phyloP scores from a whole-genome alignment of 64 coral and sea anemone species.

The Dendronephthya gigantea region DNA sequence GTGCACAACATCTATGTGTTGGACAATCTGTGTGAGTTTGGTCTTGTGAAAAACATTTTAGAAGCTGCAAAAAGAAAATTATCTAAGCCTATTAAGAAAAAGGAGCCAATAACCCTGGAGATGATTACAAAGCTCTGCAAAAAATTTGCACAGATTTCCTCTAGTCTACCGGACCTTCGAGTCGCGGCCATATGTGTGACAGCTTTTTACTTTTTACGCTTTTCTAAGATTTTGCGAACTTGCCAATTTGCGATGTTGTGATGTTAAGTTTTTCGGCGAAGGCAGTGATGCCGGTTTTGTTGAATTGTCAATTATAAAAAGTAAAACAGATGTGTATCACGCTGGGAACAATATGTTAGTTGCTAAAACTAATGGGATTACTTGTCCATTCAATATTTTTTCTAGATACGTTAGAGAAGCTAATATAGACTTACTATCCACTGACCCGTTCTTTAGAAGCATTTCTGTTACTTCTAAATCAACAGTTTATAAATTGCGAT shows the following conservation, averaged over 20 bases:
- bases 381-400: neutral
- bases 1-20: constrained; percentile 41
- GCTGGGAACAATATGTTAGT: constrained; percentile 3
- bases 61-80: neutral
- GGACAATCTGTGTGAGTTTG: constrained; percentile 19
- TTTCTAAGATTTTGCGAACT: constrained; percentile 35
- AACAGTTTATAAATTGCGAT: neutral
- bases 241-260: constrained; percentile 18
- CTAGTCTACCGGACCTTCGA: constrained; percentile 5
- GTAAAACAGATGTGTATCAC: constrained; percentile 19
- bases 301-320: constrained; percentile 11
- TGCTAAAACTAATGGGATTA: neutral
- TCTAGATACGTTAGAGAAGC: neutral
- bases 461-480: neutral
- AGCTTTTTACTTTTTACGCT: constrained; percentile 7
- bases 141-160: neutral
- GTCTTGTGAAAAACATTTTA: constrained; percentile 17
- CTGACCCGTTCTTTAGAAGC: neutral
- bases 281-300: neutral
- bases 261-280: constrained; percentile 8
- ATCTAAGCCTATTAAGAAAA: constrained; percentile 22
- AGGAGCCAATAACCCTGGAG: constrained; percentile 18
- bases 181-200: constrained; percentile 21
- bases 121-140: constrained; percentile 8
- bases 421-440: neutral